Percentiles rank a stretch among this genome's conserved stretches.
phyloP scores from a whole-genome alignment of 2,888 invertebrate species.

The Beris chalybata region DNA sequence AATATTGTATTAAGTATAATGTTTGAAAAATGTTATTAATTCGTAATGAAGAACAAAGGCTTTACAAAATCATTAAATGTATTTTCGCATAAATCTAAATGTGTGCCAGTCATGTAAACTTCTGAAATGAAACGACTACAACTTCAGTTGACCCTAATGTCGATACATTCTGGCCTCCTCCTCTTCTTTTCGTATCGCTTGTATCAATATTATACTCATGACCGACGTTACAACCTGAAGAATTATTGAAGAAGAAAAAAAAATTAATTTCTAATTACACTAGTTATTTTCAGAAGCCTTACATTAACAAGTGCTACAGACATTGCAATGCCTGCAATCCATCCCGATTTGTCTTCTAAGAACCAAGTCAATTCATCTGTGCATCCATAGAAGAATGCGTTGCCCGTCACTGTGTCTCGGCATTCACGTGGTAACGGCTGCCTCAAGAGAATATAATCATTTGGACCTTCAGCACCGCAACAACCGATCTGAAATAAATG shows the following conservation, averaged over 20 bases:
- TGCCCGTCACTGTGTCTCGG: conserved; percentile 84
- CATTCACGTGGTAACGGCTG: conserved; percentile 83
- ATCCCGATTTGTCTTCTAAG: conserved; percentile 78
- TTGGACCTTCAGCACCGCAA: conserved; percentile 85
- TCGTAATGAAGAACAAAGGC: too few relatives aligned
- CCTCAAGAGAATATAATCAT: conserved; percentile 75
- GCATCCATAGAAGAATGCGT: conserved; percentile 86
- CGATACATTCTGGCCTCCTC: conserved; percentile 62
- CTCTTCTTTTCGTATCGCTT: conserved; percentile 76
- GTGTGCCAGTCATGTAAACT: conserved; percentile 10
- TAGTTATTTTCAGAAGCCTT: conserved; percentile 53
- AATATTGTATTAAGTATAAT: too few relatives aligned
- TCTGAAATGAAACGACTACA: not conserved
- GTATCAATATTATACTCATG: conserved; percentile 69
- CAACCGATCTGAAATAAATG: conserved; percentile 73
- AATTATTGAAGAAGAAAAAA: conserved; percentile 36
- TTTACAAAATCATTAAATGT: too few relatives aligned
- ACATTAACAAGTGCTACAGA: conserved; percentile 77
- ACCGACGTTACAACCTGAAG: conserved; percentile 70
- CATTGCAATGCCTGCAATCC: conserved; percentile 80
- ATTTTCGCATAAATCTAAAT: conserved; percentile 14
- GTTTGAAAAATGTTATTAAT: too few relatives aligned
- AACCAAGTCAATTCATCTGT: conserved; percentile 88
- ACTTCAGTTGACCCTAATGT: conserved; percentile 45
- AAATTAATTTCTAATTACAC: too few relatives aligned